phyloP scores from a whole-genome alignment of 1,140 invertebrate species.

The Chlorops oryzae region DNA sequence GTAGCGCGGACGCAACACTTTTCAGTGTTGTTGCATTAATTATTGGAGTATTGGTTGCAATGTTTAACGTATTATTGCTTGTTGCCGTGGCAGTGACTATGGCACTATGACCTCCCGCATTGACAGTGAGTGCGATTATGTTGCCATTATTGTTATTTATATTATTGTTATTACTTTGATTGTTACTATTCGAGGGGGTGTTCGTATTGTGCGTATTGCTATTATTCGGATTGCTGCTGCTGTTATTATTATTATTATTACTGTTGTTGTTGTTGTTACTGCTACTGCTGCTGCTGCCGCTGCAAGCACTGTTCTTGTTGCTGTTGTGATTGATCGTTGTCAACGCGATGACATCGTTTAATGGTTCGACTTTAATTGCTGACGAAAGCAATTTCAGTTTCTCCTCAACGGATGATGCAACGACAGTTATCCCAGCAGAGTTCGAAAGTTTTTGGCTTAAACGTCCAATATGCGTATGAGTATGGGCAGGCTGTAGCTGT shows the following conservation, averaged over 20 bases:
- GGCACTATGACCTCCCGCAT: background rate
- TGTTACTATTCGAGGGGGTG: too few relatives aligned
- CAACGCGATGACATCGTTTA: conserved; percentile 36
- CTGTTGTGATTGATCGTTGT: conserved; percentile 14
- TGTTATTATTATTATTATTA: conserved; percentile 11
- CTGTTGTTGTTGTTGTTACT: conserved; percentile 5
- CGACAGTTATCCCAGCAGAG: background rate
- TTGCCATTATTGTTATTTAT: conserved; percentile 8
- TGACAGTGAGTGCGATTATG: conserved; percentile 7
- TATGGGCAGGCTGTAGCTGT: conserved; percentile 7
- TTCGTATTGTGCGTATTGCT: conserved; percentile 8
- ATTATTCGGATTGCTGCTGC: conserved; percentile 14
- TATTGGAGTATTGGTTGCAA: conserved; percentile 3
- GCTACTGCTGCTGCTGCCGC: conserved; percentile 3
- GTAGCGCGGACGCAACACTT: conserved; percentile 8
- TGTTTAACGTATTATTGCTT: background rate
- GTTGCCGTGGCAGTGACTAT: conserved; percentile 5
- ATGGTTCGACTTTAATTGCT: conserved; percentile 43
- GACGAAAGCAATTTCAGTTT: conserved; percentile 36
- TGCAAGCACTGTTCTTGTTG: conserved; percentile 15
- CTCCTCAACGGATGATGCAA: conserved; percentile 23
- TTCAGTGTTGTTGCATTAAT: conserved; percentile 1
- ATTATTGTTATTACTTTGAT: too few relatives aligned
- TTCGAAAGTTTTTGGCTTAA: conserved; percentile 1
- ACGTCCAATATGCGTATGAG: background rate